Evolutionary conservation across 2,888 invertebrate genomes (phyloP).

Genomic region (Fragum sueziense): DNA sequence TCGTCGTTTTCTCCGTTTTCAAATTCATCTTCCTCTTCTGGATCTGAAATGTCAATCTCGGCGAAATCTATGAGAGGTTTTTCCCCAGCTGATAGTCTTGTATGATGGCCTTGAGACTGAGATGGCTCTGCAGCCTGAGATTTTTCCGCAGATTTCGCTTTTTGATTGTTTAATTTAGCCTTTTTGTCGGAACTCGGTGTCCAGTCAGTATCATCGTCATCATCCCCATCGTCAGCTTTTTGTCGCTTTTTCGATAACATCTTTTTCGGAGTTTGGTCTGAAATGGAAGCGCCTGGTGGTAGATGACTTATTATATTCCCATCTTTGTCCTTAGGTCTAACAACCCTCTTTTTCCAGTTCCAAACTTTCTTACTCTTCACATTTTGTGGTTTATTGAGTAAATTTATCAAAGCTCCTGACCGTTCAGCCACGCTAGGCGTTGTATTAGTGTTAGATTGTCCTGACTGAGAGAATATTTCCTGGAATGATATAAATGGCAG

Average conservation of each 20-base stretch:
- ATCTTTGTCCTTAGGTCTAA: conserved; percentile 45
- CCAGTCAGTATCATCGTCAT: conserved; percentile 15
- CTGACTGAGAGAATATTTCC: conserved; percentile 50
- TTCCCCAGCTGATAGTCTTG: conserved; percentile 39
- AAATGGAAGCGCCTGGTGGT: neutral
- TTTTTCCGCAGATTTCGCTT: neutral
- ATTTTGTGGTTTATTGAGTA: neutral
- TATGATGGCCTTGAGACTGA: neutral
- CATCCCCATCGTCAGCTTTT: conserved; percentile 29
- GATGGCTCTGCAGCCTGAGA: neutral
- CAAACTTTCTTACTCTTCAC: conserved; percentile 20
- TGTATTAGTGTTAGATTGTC: conserved; percentile 4
- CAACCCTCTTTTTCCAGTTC: conserved; percentile 58
- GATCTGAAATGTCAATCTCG: conserved; percentile 46
- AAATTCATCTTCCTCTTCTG: conserved; percentile 14
- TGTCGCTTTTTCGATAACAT: conserved; percentile 22
- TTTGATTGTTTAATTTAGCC: neutral
- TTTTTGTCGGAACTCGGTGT: conserved; percentile 17
- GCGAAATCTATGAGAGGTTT: conserved; percentile 49
- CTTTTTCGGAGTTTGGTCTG: conserved; percentile 21
- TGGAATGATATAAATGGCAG: conserved; percentile 59
- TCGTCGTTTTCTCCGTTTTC: neutral
- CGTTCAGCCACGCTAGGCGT: conserved; percentile 23
- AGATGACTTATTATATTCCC: conserved; percentile 22
- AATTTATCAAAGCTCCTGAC: neutral